Conservation (phyloP, 1,140 invertebrate genomes). For the Bradysia coprophila region DNA sequence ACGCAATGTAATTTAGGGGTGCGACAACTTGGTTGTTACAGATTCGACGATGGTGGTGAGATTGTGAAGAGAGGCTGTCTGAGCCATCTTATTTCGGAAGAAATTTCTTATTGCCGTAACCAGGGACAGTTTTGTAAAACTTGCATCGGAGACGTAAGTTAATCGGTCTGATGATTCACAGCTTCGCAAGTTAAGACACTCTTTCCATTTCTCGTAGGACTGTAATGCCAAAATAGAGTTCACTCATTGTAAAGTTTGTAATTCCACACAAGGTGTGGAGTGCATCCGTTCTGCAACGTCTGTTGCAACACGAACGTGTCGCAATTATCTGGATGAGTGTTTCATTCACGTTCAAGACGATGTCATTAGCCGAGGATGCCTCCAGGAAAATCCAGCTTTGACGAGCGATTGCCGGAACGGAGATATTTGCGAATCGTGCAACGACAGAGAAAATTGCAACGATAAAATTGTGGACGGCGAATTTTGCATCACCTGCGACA, state of each 20-base stretch:
- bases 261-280: background rate
- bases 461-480: background rate
- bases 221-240: background rate
- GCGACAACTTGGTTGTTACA: background rate
- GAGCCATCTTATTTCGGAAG: background rate
- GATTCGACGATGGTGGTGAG: background rate
- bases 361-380: background rate
- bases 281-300: background rate
- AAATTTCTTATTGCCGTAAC: background rate
- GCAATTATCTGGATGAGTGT: background rate
- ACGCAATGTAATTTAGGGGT: background rate
- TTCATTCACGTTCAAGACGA: background rate
- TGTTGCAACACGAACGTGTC: background rate
- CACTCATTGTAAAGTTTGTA: background rate
- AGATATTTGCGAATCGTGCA: background rate
- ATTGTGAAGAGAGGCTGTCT: background rate
- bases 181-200: too few relatives aligned
- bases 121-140: background rate
- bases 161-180: too few relatives aligned
- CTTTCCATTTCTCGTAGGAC: too few relatives aligned
- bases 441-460: background rate
- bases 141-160: background rate
- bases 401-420: background rate
- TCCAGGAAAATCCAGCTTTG: background rate
- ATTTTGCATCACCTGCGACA: background rate